Evolutionary conservation across 2,888 invertebrate species (phyloP).

Genomic region (Lycaena phlaeas): DNA sequence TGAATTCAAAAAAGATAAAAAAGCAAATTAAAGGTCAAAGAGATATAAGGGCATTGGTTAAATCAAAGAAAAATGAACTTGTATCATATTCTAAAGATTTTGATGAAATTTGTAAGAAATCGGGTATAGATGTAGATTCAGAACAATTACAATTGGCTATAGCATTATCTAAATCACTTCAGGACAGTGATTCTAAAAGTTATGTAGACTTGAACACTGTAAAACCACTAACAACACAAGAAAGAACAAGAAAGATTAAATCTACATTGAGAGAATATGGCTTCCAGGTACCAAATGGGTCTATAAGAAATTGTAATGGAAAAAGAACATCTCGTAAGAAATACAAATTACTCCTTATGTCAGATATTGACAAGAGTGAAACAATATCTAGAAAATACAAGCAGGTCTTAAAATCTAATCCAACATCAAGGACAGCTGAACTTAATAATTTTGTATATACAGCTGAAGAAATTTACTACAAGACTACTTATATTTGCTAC

Average conservation of each 20-base stretch:
- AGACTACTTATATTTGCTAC: slow-evolving; percentile 40
- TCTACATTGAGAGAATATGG: slow-evolving; percentile 76
- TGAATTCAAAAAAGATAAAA: slow-evolving; percentile 19
- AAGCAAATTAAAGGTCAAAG: slow-evolving; percentile 46
- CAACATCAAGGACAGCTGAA: slow-evolving; percentile 6
- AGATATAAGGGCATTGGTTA: slow-evolving; percentile 50
- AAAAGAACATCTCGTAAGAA: slow-evolving; percentile 33
- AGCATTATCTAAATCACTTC: slow-evolving; percentile 75
- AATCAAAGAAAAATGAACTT: slow-evolving; percentile 41
- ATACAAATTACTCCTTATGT: slow-evolving; percentile 38
- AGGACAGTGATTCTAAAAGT: slow-evolving; percentile 20
- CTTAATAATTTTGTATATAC: slow-evolving; percentile 13
- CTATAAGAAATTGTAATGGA: slow-evolving; percentile 26
- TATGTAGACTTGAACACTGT: slow-evolving; percentile 16
- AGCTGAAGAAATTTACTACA: slow-evolving; percentile 28
- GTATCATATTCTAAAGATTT: slow-evolving; percentile 50
- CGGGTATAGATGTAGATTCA: slow-evolving; percentile 70
- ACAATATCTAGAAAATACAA: slow-evolving; percentile 44
- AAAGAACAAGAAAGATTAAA: slow-evolving; percentile 48
- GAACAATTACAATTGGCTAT: slow-evolving; percentile 79
- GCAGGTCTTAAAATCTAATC: slow-evolving; percentile 29
- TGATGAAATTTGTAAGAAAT: slow-evolving; percentile 51
- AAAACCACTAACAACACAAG: slow-evolving; percentile 30
- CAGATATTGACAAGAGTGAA: slow-evolving; percentile 40
- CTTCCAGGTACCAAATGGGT: slow-evolving; percentile 59